These are phyloP conservation scores for Conus ventricosus DNA, from an alignment of 1,140 invertebrate species.

Conservation along the genomic window DNA sequence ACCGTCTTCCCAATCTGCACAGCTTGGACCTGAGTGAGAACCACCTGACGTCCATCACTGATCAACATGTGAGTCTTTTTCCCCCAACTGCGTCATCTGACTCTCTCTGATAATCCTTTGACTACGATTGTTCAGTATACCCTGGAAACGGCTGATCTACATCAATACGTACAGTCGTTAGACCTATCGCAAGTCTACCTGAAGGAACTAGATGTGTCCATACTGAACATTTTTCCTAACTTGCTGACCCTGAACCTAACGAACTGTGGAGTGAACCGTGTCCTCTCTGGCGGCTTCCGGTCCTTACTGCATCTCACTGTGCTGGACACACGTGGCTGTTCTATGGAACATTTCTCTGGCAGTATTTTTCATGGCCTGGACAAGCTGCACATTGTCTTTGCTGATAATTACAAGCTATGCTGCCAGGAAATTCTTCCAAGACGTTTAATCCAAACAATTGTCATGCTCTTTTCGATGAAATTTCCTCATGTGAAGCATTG, in stretches of 20 bases:
- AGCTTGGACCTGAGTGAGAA: conserved; percentile 32
- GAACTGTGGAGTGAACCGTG: not conserved
- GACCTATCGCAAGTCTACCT: not conserved
- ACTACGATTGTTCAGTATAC: conserved; percentile 30
- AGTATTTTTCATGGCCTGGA: not conserved
- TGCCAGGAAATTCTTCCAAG: conserved; percentile 36
- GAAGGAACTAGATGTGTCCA: not conserved
- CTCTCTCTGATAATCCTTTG: conserved; percentile 39
- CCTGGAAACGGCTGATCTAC: not conserved
- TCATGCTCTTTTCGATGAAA: conserved; percentile 38
- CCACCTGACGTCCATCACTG: not conserved
- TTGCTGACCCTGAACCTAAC: not conserved
- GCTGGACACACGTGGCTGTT: not conserved
- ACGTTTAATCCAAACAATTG: conserved; percentile 40
- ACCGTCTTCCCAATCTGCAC: not conserved
- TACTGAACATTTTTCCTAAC: not conserved
- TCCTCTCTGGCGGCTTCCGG: not conserved
- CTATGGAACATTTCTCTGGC: not conserved
- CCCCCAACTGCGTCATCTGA: conserved; percentile 25
- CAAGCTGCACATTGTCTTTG: not conserved
- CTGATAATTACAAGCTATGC: conserved; percentile 40
- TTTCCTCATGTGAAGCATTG: conserved; percentile 54
- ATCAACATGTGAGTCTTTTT: not conserved
- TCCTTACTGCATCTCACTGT: not conserved
- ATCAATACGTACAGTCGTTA: not conserved